These are phyloP conservation scores for Lytechinus pictus DNA, from an alignment of 35 echinoderm and acorn worm genomes.

Conservation along the genomic window DNA sequence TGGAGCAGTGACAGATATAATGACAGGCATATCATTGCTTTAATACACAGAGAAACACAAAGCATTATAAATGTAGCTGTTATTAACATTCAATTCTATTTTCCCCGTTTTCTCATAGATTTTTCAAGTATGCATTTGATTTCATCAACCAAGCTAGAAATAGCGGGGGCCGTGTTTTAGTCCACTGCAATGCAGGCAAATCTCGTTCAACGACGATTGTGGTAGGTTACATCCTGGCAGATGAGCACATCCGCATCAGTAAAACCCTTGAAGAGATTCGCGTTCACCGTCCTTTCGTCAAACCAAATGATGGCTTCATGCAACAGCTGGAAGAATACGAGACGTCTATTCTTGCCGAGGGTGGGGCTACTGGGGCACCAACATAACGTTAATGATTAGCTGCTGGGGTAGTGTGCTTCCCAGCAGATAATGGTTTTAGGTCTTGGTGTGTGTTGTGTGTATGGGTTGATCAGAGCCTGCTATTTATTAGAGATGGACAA, in stretches of 20 bases:
- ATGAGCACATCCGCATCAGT: constrained; percentile 56
- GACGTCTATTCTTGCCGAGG: not conserved
- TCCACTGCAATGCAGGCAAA: constrained; percentile 90
- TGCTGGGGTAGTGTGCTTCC: not conserved
- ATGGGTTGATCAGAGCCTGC: not conserved
- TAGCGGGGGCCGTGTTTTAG: constrained; percentile 61
- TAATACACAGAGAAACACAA: no score
- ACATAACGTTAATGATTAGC: not conserved
- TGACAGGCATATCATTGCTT: no score
- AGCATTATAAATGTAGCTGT: no score
- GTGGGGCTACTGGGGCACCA: not conserved
- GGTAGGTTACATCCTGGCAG: constrained; percentile 69
- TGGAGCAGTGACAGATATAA: no score
- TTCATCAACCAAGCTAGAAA: constrained; percentile 70
- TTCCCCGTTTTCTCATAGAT: not conserved
- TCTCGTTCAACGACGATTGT: constrained; percentile 76
- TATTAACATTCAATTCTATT: not conserved
- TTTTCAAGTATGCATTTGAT: constrained; percentile 54
- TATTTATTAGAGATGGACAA: not conserved
- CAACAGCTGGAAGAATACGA: constrained; percentile 64
- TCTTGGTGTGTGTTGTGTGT: not conserved
- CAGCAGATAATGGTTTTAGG: not conserved
- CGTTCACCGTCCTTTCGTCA: constrained; percentile 52
- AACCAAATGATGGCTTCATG: constrained; percentile 88
- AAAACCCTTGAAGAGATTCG: constrained; percentile 57